Evolutionary conservation across 1,140 invertebrate species (phyloP), one percentile per base, ranked within the genome.

Genomic region (Camponotus vicinus): DNA sequence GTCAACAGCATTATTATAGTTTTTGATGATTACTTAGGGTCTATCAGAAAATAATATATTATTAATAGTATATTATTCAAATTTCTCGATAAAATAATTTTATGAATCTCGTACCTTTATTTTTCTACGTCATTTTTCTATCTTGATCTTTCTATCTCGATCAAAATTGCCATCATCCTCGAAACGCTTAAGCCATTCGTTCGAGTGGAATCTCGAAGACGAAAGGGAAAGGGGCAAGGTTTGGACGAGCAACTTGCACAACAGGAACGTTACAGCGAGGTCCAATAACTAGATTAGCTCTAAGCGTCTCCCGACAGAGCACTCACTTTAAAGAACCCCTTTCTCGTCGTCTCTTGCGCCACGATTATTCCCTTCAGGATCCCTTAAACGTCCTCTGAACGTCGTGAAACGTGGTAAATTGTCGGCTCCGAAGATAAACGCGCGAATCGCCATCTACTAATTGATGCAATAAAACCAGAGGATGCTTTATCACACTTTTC

Each of bases 201-300:
- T 59, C 55, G 27, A 73, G 37, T 49, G 27, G 73, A 55, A n/a
- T 27, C 52, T 86, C n/a, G 70, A 45, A 45, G 76, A 59, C 59
- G 78, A 77, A 64, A 77, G 84, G 27, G 21, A 66, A 40, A 66
- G 75, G 27, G 59, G 21, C 18, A 73, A 59, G 57, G 63, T 59
- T 73, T 40, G 78, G 52, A 59, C 52, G 64, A 90, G 59, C 79
- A 73, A 83, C 40, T 86, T 89, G 52, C 42, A 40, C 21, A 37
- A 73, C n/a, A n/a, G 61, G 37, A 55, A 78, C 59, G 67, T 67
- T 87, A 78, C 78, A 63, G 52, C 63, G 57, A 84, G 45, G 73
- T 86, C 52, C 89, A 91, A 91, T 91, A 91, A 89, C 84, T 82
- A 89, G 87, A 91, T 91, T 91, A 91, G 87, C 67, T 89, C 63